A percentile compares a stretch with the other conserved stretches of the same genome.
phyloP scores from a whole-genome alignment of 2,888 invertebrate genomes.

The Blastobasis lacticolella region DNA sequence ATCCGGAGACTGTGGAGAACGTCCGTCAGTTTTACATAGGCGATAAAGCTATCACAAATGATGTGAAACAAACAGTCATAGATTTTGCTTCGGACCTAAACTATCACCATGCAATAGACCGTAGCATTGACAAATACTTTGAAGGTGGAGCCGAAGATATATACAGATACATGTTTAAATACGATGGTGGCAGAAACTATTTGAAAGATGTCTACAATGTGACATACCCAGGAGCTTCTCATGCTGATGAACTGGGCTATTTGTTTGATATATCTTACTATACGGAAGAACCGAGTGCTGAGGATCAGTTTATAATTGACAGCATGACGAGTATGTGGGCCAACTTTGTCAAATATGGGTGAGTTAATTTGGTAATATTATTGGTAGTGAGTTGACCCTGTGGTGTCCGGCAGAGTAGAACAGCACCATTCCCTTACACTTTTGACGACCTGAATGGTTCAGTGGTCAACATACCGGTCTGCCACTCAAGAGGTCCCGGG shows the following conservation, averaged over 20 bases:
- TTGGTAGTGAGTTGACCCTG: not conserved
- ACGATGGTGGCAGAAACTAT: constrained; percentile 30
- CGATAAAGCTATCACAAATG: constrained; percentile 22
- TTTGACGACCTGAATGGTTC: too few species aligned
- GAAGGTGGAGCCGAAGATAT: constrained; percentile 23
- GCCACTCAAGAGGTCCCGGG: too few species aligned
- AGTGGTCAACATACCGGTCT: too few species aligned
- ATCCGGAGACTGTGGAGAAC: constrained; percentile 17
- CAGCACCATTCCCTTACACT: too few species aligned
- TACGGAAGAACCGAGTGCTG: constrained; percentile 11
- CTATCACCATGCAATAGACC: constrained; percentile 33
- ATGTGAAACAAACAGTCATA: constrained; percentile 19
- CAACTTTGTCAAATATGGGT: constrained; percentile 52
- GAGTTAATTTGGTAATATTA: constrained; percentile 3
- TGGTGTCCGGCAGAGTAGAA: not conserved
- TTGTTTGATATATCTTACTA: constrained; percentile 25
- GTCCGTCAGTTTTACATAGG: constrained; percentile 38
- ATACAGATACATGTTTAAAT: constrained; percentile 43
- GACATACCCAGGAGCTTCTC: constrained; percentile 17
- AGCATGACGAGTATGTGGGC: constrained; percentile 51
- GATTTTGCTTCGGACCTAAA: constrained; percentile 38
- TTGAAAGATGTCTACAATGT: constrained; percentile 18
- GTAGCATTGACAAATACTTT: constrained; percentile 29
- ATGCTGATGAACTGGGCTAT: constrained; percentile 42
- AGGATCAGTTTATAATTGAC: constrained; percentile 37